Conservation (phyloP, 2,797 vertebrate species). For the Alfaro cultratus region DNA sequence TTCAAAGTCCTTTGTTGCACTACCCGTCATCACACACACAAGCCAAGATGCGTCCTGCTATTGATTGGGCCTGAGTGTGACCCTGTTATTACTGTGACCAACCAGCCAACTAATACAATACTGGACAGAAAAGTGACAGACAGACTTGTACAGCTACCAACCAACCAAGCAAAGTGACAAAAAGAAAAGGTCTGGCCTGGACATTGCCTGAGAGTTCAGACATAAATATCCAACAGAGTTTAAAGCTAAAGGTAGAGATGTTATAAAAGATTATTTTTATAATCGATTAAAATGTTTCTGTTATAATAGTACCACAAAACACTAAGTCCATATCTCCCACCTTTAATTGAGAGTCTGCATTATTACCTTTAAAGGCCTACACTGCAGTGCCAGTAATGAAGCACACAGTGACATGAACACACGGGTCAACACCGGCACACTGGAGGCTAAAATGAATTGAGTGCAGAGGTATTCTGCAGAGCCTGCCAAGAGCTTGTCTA, state of each 20-base stretch:
- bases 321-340: too few relatives aligned
- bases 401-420: conserved; percentile 29
- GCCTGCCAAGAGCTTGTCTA: conserved; percentile 55
- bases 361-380: conserved; percentile 9
- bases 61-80: conserved; percentile 41
- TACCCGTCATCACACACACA: not conserved
- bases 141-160: conserved; percentile 19
- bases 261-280: not conserved
- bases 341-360: conserved; percentile 7
- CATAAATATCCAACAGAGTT: not conserved
- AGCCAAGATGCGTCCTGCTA: conserved; percentile 20
- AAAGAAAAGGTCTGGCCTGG: not conserved
- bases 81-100: conserved; percentile 43
- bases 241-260: not conserved
- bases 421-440: conserved; percentile 25
- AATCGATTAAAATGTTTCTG: too few relatives aligned
- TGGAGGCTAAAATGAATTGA: conserved; percentile 50
- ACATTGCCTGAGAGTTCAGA: not conserved
- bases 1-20: conserved; percentile 10
- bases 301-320: too few relatives aligned
- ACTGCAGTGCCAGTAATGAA: conserved; percentile 43
- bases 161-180: conserved; percentile 9
- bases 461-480: conserved; percentile 46
- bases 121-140: conserved; percentile 38
- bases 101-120: conserved; percentile 51